These are phyloP conservation scores for Arctopsyche grandis DNA, from an alignment of 1,140 invertebrate species.

Conservation along the genomic window DNA sequence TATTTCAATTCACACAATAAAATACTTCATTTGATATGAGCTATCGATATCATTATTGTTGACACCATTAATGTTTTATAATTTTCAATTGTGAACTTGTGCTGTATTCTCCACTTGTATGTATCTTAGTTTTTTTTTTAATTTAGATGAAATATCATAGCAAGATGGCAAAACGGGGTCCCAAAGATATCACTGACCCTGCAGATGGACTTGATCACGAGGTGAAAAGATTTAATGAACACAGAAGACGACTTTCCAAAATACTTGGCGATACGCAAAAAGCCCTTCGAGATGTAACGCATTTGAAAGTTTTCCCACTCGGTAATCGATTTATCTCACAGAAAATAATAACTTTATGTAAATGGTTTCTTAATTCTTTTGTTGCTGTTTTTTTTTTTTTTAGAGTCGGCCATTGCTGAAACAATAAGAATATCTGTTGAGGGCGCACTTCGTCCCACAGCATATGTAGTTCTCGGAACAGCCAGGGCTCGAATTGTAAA, in stretches of 20 bases:
- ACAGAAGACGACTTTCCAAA: conserved; percentile 65
- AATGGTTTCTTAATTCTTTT: too few species aligned
- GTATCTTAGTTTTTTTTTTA: too few species aligned
- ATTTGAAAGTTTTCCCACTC: conserved; percentile 70
- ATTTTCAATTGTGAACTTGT: too few species aligned
- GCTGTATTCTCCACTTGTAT: too few species aligned
- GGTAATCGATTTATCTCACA: conserved; percentile 61
- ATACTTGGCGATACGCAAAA: conserved; percentile 75
- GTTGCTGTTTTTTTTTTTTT: conserved; percentile 50
- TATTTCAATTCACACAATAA: too few species aligned
- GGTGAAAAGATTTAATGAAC: conserved; percentile 66
- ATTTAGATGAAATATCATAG: too few species aligned
- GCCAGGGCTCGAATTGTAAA: conserved; percentile 80
- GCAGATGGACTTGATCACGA: conserved; percentile 57
- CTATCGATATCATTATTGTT: too few species aligned
- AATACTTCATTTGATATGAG: too few species aligned
- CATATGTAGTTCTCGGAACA: conserved; percentile 76
- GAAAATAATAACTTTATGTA: too few species aligned
- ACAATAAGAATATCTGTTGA: conserved; percentile 59
- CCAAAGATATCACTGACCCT: background rate
- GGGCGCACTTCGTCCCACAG: conserved; percentile 57
- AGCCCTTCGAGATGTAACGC: conserved; percentile 72
- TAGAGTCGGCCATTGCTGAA: conserved; percentile 61
- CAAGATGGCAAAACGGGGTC: conserved; percentile 10
- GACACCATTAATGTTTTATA: too few species aligned